Percentiles rank a stretch among this genome's conserved stretches.
Conservation (phyloP, 1,140 invertebrate genomes). For the Paralvinella palmiformis region DNA sequence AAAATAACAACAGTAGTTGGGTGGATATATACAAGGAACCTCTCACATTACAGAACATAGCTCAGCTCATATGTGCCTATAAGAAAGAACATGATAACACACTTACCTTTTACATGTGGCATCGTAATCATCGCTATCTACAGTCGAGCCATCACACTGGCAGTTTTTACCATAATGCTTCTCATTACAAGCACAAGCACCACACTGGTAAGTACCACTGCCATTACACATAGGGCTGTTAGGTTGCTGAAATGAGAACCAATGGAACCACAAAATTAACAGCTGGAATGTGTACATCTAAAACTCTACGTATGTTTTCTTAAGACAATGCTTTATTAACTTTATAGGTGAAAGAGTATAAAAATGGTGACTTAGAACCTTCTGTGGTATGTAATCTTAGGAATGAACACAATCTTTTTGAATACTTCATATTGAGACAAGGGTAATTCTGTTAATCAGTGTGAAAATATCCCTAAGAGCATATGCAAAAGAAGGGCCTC, state of each 20-base stretch:
- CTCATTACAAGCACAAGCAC: constrained; percentile 45
- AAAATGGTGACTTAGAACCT: not conserved
- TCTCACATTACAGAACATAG: too few species aligned
- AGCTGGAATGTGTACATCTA: not conserved
- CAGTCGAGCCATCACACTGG: constrained; percentile 39
- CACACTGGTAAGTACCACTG: constrained; percentile 47
- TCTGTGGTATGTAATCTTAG: not conserved
- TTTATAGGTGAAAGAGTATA: not conserved
- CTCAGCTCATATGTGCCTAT: too few species aligned
- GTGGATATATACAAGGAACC: too few species aligned
- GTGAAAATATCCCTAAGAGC: too few species aligned
- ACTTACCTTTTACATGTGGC: constrained; percentile 41
- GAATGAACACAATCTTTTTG: not conserved
- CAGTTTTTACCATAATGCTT: constrained; percentile 43
- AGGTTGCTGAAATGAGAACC: constrained; percentile 19
- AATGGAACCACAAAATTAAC: not conserved
- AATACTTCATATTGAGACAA: not conserved
- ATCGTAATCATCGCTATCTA: constrained; percentile 32
- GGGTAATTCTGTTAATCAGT: too few species aligned
- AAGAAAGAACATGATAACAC: too few species aligned
- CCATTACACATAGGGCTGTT: constrained; percentile 36
- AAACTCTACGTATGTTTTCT: not conserved
- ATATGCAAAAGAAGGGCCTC: too few species aligned
- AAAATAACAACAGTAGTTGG: too few species aligned
- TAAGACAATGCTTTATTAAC: not conserved